Evolutionary conservation across 2,888 invertebrate genomes (phyloP).

Genomic region (Megalurothrips usitatus): DNA sequence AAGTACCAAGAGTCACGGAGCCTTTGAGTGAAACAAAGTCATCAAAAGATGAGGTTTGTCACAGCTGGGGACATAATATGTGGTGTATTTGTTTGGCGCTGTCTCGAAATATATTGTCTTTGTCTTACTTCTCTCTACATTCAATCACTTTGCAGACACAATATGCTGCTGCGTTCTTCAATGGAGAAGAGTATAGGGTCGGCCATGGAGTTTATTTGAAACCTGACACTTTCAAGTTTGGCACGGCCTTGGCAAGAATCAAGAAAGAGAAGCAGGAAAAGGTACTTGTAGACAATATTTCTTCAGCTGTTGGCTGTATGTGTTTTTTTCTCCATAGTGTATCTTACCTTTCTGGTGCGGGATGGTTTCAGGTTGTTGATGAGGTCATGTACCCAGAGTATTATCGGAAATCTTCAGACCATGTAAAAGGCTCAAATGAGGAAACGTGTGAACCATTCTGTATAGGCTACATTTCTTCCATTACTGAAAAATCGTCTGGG

Average conservation of each 20-base stretch:
- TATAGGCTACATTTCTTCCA: constrained; percentile 63
- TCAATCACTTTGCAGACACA: constrained; percentile 32
- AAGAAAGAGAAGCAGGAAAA: constrained; percentile 34
- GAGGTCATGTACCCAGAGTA: constrained; percentile 74
- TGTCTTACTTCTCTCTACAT: not conserved
- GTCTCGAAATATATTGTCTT: not conserved
- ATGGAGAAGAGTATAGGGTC: constrained; percentile 57
- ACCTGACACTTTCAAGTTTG: constrained; percentile 59
- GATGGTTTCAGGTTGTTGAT: constrained; percentile 50
- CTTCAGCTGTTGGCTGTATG: constrained; percentile 12
- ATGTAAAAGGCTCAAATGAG: constrained; percentile 63
- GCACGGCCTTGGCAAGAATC: constrained; percentile 40
- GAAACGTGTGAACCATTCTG: constrained; percentile 72
- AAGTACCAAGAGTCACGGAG: constrained; percentile 38
- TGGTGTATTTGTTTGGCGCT: too few species aligned
- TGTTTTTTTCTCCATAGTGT: constrained; percentile 7
- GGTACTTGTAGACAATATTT: constrained; percentile 29
- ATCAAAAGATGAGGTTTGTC: constrained; percentile 34
- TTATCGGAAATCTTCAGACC: constrained; percentile 68
- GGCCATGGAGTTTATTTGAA: constrained; percentile 66
- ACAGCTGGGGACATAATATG: not conserved
- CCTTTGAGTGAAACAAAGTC: constrained; percentile 33
- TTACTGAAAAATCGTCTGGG: constrained; percentile 55
- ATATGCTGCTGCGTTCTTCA: constrained; percentile 55
- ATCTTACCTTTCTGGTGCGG: not conserved